Percentiles rank a stretch among this genome's conserved stretches.
phyloP scores from a whole-genome alignment of 2,797 vertebrate species.

The Leptodactylus fallax region DNA sequence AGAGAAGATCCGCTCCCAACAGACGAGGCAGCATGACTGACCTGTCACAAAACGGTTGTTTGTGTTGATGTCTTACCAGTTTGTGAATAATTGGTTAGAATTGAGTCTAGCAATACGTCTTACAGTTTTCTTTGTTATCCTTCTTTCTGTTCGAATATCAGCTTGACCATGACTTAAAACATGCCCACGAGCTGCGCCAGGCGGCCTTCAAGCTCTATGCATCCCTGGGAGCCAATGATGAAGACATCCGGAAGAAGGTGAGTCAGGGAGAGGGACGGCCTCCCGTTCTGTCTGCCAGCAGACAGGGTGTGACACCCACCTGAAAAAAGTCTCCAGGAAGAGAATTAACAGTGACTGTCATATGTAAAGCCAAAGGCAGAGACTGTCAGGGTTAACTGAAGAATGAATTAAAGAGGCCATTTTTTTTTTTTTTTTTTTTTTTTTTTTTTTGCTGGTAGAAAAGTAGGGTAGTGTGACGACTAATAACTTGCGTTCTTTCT shows the following conservation, averaged over 20 bases:
- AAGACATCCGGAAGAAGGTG: conserved; percentile 99
- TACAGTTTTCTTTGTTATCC: not conserved
- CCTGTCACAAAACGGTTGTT: not conserved
- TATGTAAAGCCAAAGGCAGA: conserved; percentile 69
- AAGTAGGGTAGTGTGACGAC: conserved; percentile 68
- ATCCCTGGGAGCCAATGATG: conserved; percentile 96
- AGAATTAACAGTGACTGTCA: conserved; percentile 74
- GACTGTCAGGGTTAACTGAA: conserved; percentile 74
- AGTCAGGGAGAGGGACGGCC: conserved; percentile 70
- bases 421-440: conserved; percentile 68
- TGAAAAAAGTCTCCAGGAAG: conserved; percentile 70
- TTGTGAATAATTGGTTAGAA: not conserved
- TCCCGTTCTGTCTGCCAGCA: conserved; percentile 66
- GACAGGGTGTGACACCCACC: conserved; percentile 67
- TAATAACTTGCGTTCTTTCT: conserved; percentile 65
- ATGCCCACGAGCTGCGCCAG: conserved; percentile 96
- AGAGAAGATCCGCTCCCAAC: not conserved
- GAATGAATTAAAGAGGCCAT: conserved; percentile 73
- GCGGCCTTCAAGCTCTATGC: conserved; percentile 99
- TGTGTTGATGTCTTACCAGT: not conserved
- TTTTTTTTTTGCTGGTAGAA: conserved; percentile 70
- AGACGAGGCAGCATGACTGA: not conserved
- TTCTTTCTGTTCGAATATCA: conserved; percentile 67
- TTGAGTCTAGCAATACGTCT: not conserved
- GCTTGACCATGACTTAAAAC: conserved; percentile 98